These are phyloP conservation scores for Drosophila pectinifera DNA, from an alignment of 1,140 invertebrate species.

Conservation along the genomic window DNA sequence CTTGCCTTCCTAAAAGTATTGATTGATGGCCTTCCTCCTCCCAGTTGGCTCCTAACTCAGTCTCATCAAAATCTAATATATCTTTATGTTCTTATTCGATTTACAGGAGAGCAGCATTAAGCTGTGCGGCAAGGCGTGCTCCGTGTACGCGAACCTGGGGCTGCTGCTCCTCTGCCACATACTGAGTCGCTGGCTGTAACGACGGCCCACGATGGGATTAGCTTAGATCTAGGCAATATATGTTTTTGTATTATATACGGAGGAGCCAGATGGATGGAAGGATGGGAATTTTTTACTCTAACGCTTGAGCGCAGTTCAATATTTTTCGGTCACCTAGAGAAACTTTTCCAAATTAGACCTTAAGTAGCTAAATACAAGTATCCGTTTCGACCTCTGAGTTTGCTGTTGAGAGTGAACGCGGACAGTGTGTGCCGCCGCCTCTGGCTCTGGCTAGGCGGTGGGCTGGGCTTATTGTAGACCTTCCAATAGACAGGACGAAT, in stretches of 20 bases:
- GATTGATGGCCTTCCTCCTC: neutral
- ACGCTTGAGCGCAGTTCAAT: slow-evolving; percentile 69
- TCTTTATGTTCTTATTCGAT: neutral
- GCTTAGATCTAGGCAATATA: slow-evolving; percentile 58
- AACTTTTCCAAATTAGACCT: slow-evolving; percentile 64
- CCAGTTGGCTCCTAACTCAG: neutral
- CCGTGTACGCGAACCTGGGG: slow-evolving; percentile 60
- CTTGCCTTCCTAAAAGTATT: neutral
- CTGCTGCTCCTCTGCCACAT: slow-evolving; percentile 64
- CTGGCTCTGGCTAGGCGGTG: slow-evolving; percentile 1
- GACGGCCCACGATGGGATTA: slow-evolving; percentile 39
- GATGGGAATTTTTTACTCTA: slow-evolving; percentile 67
- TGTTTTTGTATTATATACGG: slow-evolving; percentile 68
- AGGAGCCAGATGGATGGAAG: slow-evolving; percentile 14
- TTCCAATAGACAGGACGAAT: slow-evolving; percentile 65
- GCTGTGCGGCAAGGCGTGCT: slow-evolving; percentile 64
- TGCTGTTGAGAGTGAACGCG: slow-evolving; percentile 42
- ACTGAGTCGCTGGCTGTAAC: slow-evolving; percentile 71
- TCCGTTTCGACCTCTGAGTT: slow-evolving; percentile 42
- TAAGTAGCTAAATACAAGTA: slow-evolving; percentile 58
- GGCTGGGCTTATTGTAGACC: slow-evolving; percentile 60
- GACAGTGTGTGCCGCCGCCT: slow-evolving; percentile 69
- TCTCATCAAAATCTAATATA: neutral
- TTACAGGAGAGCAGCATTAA: slow-evolving; percentile 72
- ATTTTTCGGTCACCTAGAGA: slow-evolving; percentile 54